Evolutionary conservation across 2,888 invertebrate genomes (phyloP).

Genomic region (Microctonus brassicae): DNA sequence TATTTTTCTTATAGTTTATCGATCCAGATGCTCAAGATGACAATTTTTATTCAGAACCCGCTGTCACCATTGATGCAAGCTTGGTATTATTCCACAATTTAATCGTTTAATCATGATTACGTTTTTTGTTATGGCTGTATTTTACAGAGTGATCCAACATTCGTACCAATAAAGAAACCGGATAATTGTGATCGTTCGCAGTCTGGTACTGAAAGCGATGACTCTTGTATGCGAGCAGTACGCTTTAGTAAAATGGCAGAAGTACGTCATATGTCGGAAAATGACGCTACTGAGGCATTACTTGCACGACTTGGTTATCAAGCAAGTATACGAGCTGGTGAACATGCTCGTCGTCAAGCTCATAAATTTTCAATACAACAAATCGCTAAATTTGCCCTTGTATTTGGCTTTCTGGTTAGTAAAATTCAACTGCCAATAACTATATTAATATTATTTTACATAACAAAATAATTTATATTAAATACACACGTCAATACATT

Average conservation of each 20-base stretch:
- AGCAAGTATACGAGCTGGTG: conserved; percentile 88
- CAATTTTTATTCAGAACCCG: conserved; percentile 78
- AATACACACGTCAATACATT: too few relatives aligned
- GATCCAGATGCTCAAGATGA: conserved; percentile 85
- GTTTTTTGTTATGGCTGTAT: not conserved
- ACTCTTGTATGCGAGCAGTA: conserved; percentile 87
- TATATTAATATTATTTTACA: not conserved
- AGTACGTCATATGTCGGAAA: conserved; percentile 90
- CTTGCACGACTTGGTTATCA: conserved; percentile 95
- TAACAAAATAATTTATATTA: too few relatives aligned
- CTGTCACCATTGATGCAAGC: conserved; percentile 70
- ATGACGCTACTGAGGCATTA: conserved; percentile 92
- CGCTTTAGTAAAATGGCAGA: conserved; percentile 92
- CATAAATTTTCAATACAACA: conserved; percentile 82
- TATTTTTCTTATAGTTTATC: conserved; percentile 75
- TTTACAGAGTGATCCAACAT: conserved; percentile 87
- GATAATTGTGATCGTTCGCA: conserved; percentile 76
- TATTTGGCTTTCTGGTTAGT: conserved; percentile 87
- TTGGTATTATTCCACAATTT: conserved; percentile 69
- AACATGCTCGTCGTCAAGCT: conserved; percentile 81
- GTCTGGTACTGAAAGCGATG: conserved; percentile 87
- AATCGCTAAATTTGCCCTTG: conserved; percentile 86
- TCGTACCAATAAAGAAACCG: conserved; percentile 87
- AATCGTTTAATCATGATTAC: not conserved
- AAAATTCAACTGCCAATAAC: not conserved